Conservation (phyloP, 2,797 vertebrate genomes). For the Epinephelus awoara region DNA sequence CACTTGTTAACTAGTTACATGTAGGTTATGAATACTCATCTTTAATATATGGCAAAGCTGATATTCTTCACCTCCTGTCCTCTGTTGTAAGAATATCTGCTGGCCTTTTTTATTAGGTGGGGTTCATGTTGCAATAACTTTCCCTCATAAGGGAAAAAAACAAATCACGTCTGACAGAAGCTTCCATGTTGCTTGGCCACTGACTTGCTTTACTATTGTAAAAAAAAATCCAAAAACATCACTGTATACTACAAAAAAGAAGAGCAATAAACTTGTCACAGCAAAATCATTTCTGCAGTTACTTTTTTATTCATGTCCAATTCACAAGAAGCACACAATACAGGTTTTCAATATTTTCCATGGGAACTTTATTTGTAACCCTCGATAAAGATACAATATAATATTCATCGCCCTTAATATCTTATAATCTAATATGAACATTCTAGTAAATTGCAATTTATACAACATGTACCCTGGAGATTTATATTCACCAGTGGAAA, state of each 20-base stretch:
- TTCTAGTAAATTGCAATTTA: conserved; percentile 84
- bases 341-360: conserved; percentile 91
- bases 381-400: conserved; percentile 90
- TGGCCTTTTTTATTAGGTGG: conserved; percentile 22
- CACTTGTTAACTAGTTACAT: conserved; percentile 56
- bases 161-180: conserved; percentile 79
- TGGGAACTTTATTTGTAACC: conserved; percentile 89
- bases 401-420: conserved; percentile 90
- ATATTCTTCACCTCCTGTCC: conserved; percentile 35
- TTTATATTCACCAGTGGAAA: conserved; percentile 73
- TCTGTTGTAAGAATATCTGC: conserved; percentile 44
- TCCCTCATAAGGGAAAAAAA: conserved; percentile 23
- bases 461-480: conserved; percentile 80
- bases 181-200: conserved; percentile 85
- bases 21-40: conserved; percentile 7
- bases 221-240: conserved; percentile 63
- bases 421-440: conserved; percentile 89
- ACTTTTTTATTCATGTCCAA: conserved; percentile 45
- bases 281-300: conserved; percentile 45
- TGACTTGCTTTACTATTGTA: conserved; percentile 77
- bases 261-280: conserved; percentile 85
- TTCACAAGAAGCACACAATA: conserved; percentile 70
- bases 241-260: conserved; percentile 80
- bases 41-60: conserved; percentile 33
- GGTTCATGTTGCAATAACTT: conserved; percentile 45